Conservation (phyloP, 2,113 vertebrate species). For the Ictalurus furcatus region DNA sequence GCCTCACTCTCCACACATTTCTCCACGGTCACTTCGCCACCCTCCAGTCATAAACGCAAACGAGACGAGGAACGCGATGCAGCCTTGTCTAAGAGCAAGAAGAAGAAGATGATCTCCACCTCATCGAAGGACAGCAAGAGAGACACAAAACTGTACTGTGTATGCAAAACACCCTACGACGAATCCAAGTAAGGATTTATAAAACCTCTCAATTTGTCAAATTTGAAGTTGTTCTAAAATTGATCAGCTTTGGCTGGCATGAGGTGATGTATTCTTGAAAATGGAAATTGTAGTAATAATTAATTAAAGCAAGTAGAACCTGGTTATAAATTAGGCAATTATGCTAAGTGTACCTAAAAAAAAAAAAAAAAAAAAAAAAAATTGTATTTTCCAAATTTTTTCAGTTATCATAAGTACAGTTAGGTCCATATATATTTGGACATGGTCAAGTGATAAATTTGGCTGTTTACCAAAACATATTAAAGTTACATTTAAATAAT, state of each 20-base stretch:
- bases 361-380: too few species aligned
- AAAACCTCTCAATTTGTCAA: neutral
- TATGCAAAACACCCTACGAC: slow-evolving; percentile 98
- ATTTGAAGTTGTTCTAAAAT: neutral
- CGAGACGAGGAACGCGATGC: slow-evolving; percentile 83
- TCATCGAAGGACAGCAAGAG: slow-evolving; percentile 97
- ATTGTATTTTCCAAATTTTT: neutral
- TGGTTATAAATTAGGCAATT: neutral
- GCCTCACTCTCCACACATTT: slow-evolving; percentile 57
- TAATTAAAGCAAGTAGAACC: neutral
- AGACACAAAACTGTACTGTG: slow-evolving; percentile 97
- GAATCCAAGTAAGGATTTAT: slow-evolving; percentile 88
- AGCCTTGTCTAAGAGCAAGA: slow-evolving; percentile 86
- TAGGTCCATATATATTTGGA: too few species aligned
- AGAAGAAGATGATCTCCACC: slow-evolving; percentile 97
- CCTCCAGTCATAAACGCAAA: slow-evolving; percentile 85
- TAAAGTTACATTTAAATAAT: too few species aligned
- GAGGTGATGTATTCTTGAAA: neutral
- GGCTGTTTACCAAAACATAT: too few species aligned
- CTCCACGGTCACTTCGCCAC: slow-evolving; percentile 44
- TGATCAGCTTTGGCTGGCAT: neutral
- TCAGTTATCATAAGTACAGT: neutral
- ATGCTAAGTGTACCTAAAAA: neutral
- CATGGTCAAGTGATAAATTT: too few species aligned
- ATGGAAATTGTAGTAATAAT: too few species aligned